A percentile compares a stretch with the other conserved stretches of the same genome.
These are phyloP conservation scores for Sarotherodon lohbergeri DNA, from an alignment of 2,113 vertebrate species.

Conservation along the genomic window DNA sequence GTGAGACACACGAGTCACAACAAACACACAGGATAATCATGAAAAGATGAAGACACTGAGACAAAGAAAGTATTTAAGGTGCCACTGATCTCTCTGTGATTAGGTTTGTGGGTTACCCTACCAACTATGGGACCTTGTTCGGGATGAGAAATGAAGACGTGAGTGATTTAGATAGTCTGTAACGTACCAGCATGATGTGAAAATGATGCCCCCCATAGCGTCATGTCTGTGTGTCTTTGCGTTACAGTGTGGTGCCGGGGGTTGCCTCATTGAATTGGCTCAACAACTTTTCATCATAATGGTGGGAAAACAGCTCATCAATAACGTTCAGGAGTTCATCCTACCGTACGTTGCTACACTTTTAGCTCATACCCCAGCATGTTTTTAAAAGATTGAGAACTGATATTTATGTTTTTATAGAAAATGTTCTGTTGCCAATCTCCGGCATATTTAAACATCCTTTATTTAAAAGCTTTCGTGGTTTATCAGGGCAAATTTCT, in stretches of 20 bases:
- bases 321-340: slow-evolving; percentile 78
- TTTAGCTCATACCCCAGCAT: neutral
- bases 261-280: slow-evolving; percentile 77
- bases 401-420: neutral
- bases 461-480: neutral
- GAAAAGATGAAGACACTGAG: neutral
- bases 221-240: neutral
- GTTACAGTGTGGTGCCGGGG: slow-evolving; percentile 72
- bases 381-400: neutral
- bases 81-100: neutral
- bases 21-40: neutral
- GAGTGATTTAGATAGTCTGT: slow-evolving; percentile 28
- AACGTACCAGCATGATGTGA: neutral
- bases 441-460: neutral
- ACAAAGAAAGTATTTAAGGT: neutral
- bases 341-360: slow-evolving; percentile 61
- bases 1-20: slow-evolving; percentile 28
- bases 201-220: neutral
- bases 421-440: neutral
- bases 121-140: slow-evolving; percentile 75
- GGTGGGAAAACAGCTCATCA: slow-evolving; percentile 79
- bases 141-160: slow-evolving; percentile 79
- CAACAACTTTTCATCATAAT: slow-evolving; percentile 81
- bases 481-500: neutral
- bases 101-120: slow-evolving; percentile 77